A percentile compares a stretch with the other conserved stretches of the same genome.
Evolutionary conservation across 2,888 invertebrate species (phyloP).

Genomic region (Sericinus montela): DNA sequence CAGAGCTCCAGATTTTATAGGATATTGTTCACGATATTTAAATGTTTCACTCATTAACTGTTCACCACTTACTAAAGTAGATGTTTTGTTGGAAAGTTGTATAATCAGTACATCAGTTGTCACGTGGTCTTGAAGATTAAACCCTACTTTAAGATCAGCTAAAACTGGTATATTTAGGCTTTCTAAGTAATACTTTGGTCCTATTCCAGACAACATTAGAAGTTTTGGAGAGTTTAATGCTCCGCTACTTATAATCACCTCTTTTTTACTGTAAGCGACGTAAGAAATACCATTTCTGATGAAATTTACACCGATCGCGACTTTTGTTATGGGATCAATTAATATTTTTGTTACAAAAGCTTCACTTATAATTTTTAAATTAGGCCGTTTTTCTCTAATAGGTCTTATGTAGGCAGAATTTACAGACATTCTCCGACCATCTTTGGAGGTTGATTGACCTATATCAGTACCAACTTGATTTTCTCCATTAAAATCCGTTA

Average conservation of each 20-base stretch:
- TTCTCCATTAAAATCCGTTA: constrained; percentile 79
- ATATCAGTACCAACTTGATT: constrained; percentile 81
- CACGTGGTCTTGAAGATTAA: constrained; percentile 87
- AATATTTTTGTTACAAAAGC: constrained; percentile 78
- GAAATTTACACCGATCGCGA: constrained; percentile 63
- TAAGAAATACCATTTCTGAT: constrained; percentile 58
- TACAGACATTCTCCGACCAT: constrained; percentile 80
- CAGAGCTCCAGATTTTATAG: constrained; percentile 71
- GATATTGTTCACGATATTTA: constrained; percentile 53
- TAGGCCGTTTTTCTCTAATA: constrained; percentile 73
- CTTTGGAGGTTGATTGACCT: constrained; percentile 79
- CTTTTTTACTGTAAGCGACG: constrained; percentile 74
- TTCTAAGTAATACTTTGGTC: constrained; percentile 76
- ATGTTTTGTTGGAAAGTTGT: constrained; percentile 72
- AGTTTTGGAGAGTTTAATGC: constrained; percentile 81
- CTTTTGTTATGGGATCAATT: constrained; percentile 77
- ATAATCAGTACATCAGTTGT: constrained; percentile 79
- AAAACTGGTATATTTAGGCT: constrained; percentile 75
- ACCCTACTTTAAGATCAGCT: constrained; percentile 83
- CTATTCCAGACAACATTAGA: constrained; percentile 83
- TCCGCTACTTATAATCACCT: constrained; percentile 81
- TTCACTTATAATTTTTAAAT: constrained; percentile 71
- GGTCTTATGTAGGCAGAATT: constrained; percentile 84
- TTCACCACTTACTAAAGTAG: constrained; percentile 59
- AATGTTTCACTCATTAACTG: constrained; percentile 62